Base-by-base conservation (phyloP, 2,797 vertebrate genomes). In the Gadopsis marmoratus region DNA sequence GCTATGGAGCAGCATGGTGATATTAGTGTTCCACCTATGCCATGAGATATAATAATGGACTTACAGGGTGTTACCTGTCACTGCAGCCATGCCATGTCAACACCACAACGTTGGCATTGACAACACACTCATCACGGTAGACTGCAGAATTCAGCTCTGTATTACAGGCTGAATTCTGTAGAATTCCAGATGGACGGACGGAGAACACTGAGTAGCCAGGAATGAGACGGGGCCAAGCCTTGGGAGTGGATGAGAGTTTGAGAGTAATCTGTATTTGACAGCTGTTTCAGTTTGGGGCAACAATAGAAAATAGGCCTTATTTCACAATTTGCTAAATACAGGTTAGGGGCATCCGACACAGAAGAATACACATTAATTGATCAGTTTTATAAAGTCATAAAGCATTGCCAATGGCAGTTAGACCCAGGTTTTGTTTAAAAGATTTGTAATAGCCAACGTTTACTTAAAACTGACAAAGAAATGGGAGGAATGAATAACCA, bases 401-500 rank as follows among this genome's bases (percentile, higher is more conserved):
- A 21, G 4, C 16, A 59, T 41, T n/a, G 35, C 19, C 23, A 67
- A 23, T 33, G 45, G 47, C 43, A 53, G 17, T 41, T 41, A 8
- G 11, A 60, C 23, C 37, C 2, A 43, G 26, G 9, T 41, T 59
- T 51, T n/a, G 10, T 26, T 56, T 58, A 8, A 74, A 39, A 17
- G 9, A 3, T 51, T 47, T 54, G 47, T 53, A 65, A 43, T 41
- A 13, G 71, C 26, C 33, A 64, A 43, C 3, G 8, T 48, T 17
- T 29, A 56, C 39, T 39, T 59, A 14, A 16, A 50, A 50, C 16
- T 33, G 23, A 64, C 69, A 68, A 69, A 54, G 21, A 51, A 50
- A 62, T 9, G 5, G 0, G 21, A 29, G 5, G 23, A 50, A 48
- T 35, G 7, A 50, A 65, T 21, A 64, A 59, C 58, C 67, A 53